These are phyloP conservation scores for Mastomys coucha DNA, from an alignment of 2,113 vertebrate species.

Conservation along the genomic window DNA sequence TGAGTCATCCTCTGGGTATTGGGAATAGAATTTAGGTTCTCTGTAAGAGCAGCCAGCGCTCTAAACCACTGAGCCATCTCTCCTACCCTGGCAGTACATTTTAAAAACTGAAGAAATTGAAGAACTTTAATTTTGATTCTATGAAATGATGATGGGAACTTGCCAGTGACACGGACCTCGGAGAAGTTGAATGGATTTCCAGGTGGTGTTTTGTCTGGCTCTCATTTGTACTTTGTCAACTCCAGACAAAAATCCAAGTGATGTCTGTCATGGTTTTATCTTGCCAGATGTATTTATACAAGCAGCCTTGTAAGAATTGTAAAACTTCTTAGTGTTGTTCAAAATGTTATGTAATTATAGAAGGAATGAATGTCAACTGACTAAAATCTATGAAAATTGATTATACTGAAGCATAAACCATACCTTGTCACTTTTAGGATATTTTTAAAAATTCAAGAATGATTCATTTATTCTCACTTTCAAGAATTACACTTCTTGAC, in stretches of 20 bases:
- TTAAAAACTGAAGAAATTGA: background rate
- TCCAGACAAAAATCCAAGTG: background rate
- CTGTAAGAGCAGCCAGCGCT: background rate
- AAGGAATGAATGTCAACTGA: background rate
- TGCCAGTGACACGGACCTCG: background rate
- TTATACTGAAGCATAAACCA: background rate
- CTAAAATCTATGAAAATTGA: background rate
- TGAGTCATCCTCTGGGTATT: background rate
- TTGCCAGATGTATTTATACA: background rate
- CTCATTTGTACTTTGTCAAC: background rate
- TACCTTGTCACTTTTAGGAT: background rate
- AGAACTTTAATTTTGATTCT: background rate
- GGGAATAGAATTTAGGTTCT: background rate
- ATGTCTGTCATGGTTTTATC: background rate
- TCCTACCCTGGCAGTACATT: background rate
- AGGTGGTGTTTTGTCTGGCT: background rate
- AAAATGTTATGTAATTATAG: background rate
- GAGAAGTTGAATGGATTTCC: background rate
- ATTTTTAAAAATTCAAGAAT: background rate
- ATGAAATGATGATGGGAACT: background rate
- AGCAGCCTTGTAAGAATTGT: background rate
- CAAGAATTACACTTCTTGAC: background rate
- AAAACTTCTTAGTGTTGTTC: background rate
- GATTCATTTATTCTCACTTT: constrained; percentile 11
- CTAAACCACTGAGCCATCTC: background rate